Base-by-base conservation (phyloP, 2,888 invertebrate species). In the Melinaea marsaeus region DNA sequence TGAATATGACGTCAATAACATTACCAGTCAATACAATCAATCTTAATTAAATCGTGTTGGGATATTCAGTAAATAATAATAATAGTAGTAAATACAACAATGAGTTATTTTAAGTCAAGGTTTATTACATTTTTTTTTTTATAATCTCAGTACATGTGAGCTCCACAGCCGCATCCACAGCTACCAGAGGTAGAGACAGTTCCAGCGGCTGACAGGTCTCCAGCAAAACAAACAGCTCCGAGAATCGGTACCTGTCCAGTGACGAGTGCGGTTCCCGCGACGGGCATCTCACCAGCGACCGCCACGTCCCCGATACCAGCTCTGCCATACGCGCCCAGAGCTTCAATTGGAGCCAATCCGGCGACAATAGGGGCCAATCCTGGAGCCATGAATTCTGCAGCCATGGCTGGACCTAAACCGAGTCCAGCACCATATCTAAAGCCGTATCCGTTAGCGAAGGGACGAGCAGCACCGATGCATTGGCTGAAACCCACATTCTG, bases 221-320 rank as follows among this genome's bases (percentile, higher is more conserved):
- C 84, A 32, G 81, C 72, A 68, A 82, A 78, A 35, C 71, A 64
- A 9, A 79, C 78, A 34, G 74, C 71, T 6, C 79, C 76, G 51
- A 74, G 71, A 63, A 78, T 76, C 4, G 79, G 78, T 13, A 79
- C 75, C 57, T 73, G 72, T 47, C 78, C 77, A n/a, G 71, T 70
- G 35, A 79, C 71, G 7, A 72, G 66, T 3, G 78, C 77, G n/a
- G 63, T 69, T 32, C 79, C 79, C 57, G 67, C 67, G 13, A 79
- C 72, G 11, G 70, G 73, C 65, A 79, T 70, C 64, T 79, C 75
- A 11, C 78, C 73, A 37, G 58, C 65, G 33, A 75, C 72, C 2
- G 62, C 65, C 13, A 75, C 62, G 22, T 75, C 72, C 4, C 72
- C 69, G 13, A 72, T 58, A 4, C 75, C 73, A n/a, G 71, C 68